Evolutionary conservation across 1,140 invertebrate genomes (phyloP), one percentile per base, ranked within the genome.

Genomic region (Nasonia vitripennis): DNA sequence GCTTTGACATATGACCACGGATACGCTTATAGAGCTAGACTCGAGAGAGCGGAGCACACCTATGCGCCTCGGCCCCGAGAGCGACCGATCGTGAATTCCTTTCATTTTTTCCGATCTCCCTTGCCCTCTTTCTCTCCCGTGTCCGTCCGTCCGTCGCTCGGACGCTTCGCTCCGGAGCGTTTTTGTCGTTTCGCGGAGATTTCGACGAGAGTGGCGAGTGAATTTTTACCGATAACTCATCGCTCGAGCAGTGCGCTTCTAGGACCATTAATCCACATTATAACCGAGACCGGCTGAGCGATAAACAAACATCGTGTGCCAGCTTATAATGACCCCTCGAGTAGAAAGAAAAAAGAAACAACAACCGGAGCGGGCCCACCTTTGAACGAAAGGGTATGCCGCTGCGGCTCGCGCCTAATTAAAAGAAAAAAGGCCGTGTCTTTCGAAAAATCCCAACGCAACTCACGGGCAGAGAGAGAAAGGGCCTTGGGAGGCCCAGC

Each of bases 401-500:
- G 55, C 55, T 45, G 41, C 27, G 70, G 23, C 70, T 27, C 10
- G 27, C 27, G 27, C 23, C 70, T 17, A 71, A 71, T 71, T 62
- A n/a, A 51, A 71, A 37, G 77, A 41, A 71, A 48, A 75, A 67
- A 27, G 55, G 17, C 55, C 55, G 55, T n/a, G 17, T 62, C 55
- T 62, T 62, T 62, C 55, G 17, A 62, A 62, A 62, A 62, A 17
- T 20, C 55, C 55, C 68, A 5, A 71, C 4, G 68, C 23, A 14
- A 71, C 41, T 45, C 41, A 1, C 41, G 41, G 41, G 7, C 27
- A n/a, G 80, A n/a, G 80, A 75, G 73, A 55, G 34, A 45, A 37
- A 70, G 87, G 88, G 88, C 83, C 87, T 87, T 86, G 86, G 82
- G 51, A 51, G 86, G 87, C 89, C 88, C 89, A 88, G 89, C 91